Base-by-base conservation (phyloP, 2,113 vertebrate species). In the Rissa tridactyla region DNA sequence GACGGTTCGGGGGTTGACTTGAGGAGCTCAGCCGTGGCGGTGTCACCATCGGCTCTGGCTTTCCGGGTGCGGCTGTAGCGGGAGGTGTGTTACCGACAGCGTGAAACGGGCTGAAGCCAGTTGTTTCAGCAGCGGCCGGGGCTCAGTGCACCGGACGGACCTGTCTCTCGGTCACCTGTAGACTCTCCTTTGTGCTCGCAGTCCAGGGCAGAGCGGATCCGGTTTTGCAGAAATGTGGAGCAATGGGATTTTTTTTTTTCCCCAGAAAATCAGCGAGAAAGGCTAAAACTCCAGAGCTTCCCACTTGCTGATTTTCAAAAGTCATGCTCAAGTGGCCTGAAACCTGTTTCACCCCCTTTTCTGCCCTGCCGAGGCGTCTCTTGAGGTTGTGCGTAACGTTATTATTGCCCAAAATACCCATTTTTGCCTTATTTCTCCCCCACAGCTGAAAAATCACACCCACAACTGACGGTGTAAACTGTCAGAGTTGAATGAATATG, bases 301-400 rank as follows among this genome's bases (percentile, higher is more conserved):
- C 26, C 38, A 4, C 13, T 14, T 3, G 19, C 30, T 2, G 58
- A 3, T 20, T 19, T 51, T 25, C 49, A 51, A 26, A 60, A 58
- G 22, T 13, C 20, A 22, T 0, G 2, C 15, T n/a, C 19, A 4
- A 25, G 47, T 8, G 47, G 47, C 26, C 27, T 4, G 10, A 32
- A 55, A 36, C 57, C 38, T 3, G 5, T 30, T 36, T 25, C 12
- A 10, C 8, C 69, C 58, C 38, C 15, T 38, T 46, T 55, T 57
- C 13, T 18, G 34, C 34, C 61, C 42, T 9, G 2, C 17, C 2
- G 6, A 21, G 34, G 49, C 2, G 0, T 4, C 10, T 64, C 68
- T 49, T 1, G 3, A 26, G 49, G 40, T 55, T 4, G 4, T 4
- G 3, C 3, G 0, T 3, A 6, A 36, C 4, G 1, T 36, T 15